These are phyloP conservation scores for Oligia fasciuncula DNA, from an alignment of 2,888 invertebrate species.

Conservation along the genomic window DNA sequence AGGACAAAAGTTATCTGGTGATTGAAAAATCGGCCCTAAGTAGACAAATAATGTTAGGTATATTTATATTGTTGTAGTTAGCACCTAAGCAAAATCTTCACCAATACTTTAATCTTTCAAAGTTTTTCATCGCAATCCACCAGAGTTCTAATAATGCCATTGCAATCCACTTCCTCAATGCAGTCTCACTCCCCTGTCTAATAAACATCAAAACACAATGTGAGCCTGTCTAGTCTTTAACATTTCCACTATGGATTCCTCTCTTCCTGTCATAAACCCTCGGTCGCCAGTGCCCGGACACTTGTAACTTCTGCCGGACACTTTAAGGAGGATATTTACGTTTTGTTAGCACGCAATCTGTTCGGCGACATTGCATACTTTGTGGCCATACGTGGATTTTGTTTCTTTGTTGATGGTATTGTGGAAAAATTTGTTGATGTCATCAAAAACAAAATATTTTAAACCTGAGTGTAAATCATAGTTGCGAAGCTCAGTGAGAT, in stretches of 20 bases:
- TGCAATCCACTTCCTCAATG: conserved; percentile 18
- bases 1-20: too few species aligned
- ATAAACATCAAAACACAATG: conserved; percentile 50
- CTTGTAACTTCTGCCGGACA: conserved; percentile 57
- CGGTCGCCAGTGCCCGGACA: conserved; percentile 26
- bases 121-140: background rate
- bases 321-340: conserved; percentile 52
- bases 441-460: too few species aligned
- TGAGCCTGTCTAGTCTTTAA: conserved; percentile 44
- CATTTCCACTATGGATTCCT: conserved; percentile 54
- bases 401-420: conserved; percentile 9
- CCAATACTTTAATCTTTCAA: background rate
- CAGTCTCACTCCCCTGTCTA: conserved; percentile 24
- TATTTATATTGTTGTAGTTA: background rate
- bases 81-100: background rate
- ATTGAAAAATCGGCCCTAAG: too few species aligned
- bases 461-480: too few species aligned
- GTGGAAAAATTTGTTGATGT: background rate
- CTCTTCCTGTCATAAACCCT: conserved; percentile 60
- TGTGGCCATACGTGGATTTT: conserved; percentile 27
- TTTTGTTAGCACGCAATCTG: conserved; percentile 56
- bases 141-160: background rate
- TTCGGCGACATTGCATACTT: conserved; percentile 39
- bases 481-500: too few species aligned
- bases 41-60: background rate